Percentiles rank a stretch among this genome's conserved stretches.
Evolutionary conservation across 92 coral and sea anemone genomes (phyloP).

Genomic region (Epizoanthus ramosus): DNA sequence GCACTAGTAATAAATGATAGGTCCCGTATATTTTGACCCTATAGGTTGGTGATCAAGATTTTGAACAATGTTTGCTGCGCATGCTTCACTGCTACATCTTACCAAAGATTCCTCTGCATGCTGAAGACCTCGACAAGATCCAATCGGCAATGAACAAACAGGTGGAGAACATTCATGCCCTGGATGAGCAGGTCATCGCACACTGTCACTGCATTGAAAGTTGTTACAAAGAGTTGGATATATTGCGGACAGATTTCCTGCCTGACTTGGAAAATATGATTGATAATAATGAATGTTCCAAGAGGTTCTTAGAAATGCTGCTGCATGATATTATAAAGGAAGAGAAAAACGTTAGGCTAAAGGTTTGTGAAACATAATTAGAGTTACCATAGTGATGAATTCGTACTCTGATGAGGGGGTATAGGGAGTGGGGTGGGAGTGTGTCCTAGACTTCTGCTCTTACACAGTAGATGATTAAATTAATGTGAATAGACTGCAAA

Average conservation of each 20-base stretch:
- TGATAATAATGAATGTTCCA: constrained; percentile 61
- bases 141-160: constrained; percentile 71
- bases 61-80: constrained; percentile 75
- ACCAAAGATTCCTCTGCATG: constrained; percentile 79
- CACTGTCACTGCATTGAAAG: constrained; percentile 68
- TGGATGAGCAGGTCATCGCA: constrained; percentile 64
- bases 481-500: no score
- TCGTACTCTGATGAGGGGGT: no score
- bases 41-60: constrained; percentile 41
- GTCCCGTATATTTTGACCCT: no score
- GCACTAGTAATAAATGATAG: no score
- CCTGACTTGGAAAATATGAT: constrained; percentile 69
- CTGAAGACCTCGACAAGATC: constrained; percentile 75
- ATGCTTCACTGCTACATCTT: constrained; percentile 96
- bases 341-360: constrained; percentile 52
- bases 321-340: constrained; percentile 71
- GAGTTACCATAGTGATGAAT: no score
- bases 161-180: constrained; percentile 55
- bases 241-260: constrained; percentile 69
- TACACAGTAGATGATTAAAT: no score
- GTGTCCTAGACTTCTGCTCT: no score
- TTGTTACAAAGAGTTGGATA: constrained; percentile 62
- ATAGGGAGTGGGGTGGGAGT: no score
- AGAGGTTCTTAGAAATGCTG: constrained; percentile 65
- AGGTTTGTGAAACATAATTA: no score